Evolutionary conservation across 37 sponge, comb jelly and placozoan species (phyloP), one percentile per base, ranked within the genome.

Genomic region (Chondrosia reniformis): DNA sequence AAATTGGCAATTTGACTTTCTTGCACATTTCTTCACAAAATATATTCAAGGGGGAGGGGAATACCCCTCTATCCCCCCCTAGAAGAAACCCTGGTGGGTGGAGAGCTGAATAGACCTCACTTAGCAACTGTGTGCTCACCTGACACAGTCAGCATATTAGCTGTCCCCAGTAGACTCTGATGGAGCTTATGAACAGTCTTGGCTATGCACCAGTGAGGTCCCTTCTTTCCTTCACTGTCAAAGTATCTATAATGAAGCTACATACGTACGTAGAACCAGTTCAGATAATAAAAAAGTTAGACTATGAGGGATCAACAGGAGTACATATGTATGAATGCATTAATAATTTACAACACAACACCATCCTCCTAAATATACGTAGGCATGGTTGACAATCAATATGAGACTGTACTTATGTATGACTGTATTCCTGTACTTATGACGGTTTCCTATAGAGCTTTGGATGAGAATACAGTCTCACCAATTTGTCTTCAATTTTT

Each of bases 201-300:
- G n/a, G 72, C 72, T 13, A 69, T 69, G 72, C 72, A 69, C 72
- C 22, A 34, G 43, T 69, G 72, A 25, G 72, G 72, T 6, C 42
- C 42, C 43, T 40, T 69, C n/a, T 1, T 21, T 21, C 36, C 22
- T 17, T 69, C 72, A 2, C 72, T 25, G 1, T 69, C 72, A 6
- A 69, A 69, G 43, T 69, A 69, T 36, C 42, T 19, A 7, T 30
- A 44, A 69, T 34, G 72, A 39, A 69, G 41, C 72, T 69, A 25
- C 15, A 9, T 34, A 38, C 41, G 36, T 44, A 59, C 4, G 52
- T 19, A 49, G 15, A 49, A 10, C 10, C 10, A 15, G 52, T 19
- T 19, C 52, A 49, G 15, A 49, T 49, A 15, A 19, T 10, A 49
- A 49, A 49, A 49, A 10, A 49, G 52, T 19, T 10, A 49, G 52